Percentiles rank a stretch among this genome's conserved stretches.
These are phyloP conservation scores for Platycnemis pennipes DNA, from an alignment of 2,888 invertebrate species.

Conservation along the genomic window DNA sequence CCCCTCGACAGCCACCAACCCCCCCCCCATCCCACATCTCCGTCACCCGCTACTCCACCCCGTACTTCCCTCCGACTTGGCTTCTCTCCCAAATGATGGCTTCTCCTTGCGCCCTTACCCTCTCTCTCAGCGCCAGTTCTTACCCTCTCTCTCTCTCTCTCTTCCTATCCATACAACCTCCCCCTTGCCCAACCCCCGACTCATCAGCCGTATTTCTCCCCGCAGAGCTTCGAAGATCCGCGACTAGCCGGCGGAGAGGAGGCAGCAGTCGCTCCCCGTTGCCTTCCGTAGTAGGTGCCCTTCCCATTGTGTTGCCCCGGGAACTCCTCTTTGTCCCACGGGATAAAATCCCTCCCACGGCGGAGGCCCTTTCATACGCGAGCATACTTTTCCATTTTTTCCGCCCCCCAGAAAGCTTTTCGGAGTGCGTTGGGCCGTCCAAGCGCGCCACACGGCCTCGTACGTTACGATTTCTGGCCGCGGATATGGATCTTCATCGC, in stretches of 20 bases:
- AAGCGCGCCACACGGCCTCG: background rate
- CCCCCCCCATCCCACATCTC: background rate
- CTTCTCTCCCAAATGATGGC: background rate
- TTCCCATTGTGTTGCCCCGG: background rate
- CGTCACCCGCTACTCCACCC: background rate
- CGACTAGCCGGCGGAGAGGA: background rate
- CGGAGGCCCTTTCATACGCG: background rate
- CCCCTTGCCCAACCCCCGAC: background rate
- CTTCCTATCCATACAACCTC: background rate
- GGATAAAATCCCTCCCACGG: background rate
- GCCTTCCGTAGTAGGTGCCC: background rate
- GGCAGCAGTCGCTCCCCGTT: background rate
- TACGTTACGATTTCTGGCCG: background rate
- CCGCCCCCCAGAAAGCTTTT: no score
- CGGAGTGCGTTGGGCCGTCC: background rate
- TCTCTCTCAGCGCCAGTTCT: no score
- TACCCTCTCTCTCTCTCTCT: no score
- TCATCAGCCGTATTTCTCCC: background rate
- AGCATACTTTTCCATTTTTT: no score
- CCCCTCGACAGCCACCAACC: background rate
- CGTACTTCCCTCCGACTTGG: background rate
- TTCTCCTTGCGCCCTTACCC: background rate
- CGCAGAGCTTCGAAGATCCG: background rate
- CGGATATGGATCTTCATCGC: background rate
- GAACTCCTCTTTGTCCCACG: background rate